These are phyloP conservation scores for Vanessa cardui DNA, from an alignment of 2,888 invertebrate species.

Conservation along the genomic window DNA sequence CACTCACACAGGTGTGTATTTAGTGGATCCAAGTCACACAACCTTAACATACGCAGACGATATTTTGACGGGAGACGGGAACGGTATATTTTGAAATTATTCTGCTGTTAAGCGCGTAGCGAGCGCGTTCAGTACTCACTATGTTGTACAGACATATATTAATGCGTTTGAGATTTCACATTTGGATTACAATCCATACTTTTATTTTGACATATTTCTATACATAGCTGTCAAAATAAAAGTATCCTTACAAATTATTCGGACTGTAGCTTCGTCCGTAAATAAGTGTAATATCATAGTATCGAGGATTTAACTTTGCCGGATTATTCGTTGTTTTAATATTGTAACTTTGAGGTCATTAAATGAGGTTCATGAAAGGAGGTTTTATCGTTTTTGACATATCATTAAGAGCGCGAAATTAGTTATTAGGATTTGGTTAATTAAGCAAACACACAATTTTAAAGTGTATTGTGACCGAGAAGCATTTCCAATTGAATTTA, in stretches of 20 bases:
- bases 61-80: constrained; percentile 76
- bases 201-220: too few relatives aligned
- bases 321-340: too few relatives aligned
- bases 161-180: constrained; percentile 34
- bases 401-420: too few relatives aligned
- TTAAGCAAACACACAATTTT: neutral
- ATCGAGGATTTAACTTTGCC: too few relatives aligned
- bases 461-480: neutral
- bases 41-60: constrained; percentile 60
- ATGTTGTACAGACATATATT: constrained; percentile 32
- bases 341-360: too few relatives aligned
- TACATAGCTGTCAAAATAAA: constrained; percentile 30
- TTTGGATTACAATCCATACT: constrained; percentile 18
- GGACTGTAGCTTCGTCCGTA: neutral
- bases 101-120: constrained; percentile 44
- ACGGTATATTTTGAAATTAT: constrained; percentile 69
- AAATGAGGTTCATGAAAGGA: too few relatives aligned
- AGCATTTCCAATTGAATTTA: neutral
- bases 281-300: neutral
- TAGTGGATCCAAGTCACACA: constrained; percentile 65
- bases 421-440: too few relatives aligned
- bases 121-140: neutral
- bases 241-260: constrained; percentile 27
- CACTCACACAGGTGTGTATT: constrained; percentile 64
- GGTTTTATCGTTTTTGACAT: too few relatives aligned